Evolutionary conservation across 37 sponge, comb jelly and placozoan species (phyloP), one percentile per base, ranked within the genome.

Genomic region (Axinella damicornis): DNA sequence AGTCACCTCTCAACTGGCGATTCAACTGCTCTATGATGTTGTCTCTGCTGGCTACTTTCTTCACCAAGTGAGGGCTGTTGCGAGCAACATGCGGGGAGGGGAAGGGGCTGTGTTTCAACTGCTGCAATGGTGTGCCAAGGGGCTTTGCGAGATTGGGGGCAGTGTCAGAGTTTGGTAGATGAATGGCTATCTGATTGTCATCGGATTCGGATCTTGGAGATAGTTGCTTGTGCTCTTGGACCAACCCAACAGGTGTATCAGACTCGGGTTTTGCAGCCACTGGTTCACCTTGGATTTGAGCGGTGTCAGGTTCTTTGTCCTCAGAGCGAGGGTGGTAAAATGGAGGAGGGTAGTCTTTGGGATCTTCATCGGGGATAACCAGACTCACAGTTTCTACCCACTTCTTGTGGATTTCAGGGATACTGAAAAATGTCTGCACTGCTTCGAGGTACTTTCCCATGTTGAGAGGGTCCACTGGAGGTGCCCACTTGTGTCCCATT

Each of bases 341-440:
- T 9, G 89, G 89, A 60, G 77, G 89, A 14, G 55, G 46, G 27
- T 38, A 65, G 19, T 59, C 68, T 22, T 74, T 77, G 2, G 63
- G 61, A n/a, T 88, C 52, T n/a, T 21, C 76, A 76, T 54, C 77
- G 1, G 71, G 76, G 36, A 88, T 60, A 0, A 88, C 69, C 16
- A 28, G 15, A 27, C 41, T 58, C 22, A 88, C 83, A 15, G 63
- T 69, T 2, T 75, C 60, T 38, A 32, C 22, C 89, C 89, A 88
- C 9, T 36, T 35, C 17, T 67, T 36, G 24, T 74, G 35, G 24
- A 88, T 70, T 32, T 75, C 70, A 15, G 89, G 83, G 5, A 60
- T 5, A 21, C 27, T 66, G 67, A 88, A 82, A 37, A 88, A 88
- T 20, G 36, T 24, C n/a, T 61, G 53, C 0, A 81, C 41, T 0